These are phyloP conservation scores for Idaea dimidiata DNA, from an alignment of 2,888 invertebrate genomes.

Conservation along the genomic window DNA sequence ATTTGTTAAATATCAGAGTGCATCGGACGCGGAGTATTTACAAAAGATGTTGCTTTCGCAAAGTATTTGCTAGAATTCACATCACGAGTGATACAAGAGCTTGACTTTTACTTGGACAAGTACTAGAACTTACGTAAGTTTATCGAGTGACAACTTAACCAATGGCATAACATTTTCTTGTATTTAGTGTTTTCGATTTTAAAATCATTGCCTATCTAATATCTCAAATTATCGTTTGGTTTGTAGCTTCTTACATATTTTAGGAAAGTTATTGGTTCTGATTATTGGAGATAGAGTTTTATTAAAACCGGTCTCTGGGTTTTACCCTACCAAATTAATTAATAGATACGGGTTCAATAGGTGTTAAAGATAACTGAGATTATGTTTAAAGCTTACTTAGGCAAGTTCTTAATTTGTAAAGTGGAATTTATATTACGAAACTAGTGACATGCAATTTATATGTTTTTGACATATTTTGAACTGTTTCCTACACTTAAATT, in stretches of 20 bases:
- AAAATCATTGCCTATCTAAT: neutral
- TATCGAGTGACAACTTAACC: neutral
- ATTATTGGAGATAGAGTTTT: neutral
- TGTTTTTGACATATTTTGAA: no score
- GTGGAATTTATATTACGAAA: no score
- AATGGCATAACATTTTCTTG: neutral
- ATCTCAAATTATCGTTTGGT: neutral
- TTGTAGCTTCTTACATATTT: neutral
- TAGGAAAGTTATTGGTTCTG: neutral
- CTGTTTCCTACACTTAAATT: no score
- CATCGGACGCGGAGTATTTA: constrained; percentile 54
- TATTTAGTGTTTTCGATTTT: neutral
- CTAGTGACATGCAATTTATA: no score
- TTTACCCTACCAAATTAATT: neutral
- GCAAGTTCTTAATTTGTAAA: no score
- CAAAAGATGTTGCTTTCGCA: constrained; percentile 66
- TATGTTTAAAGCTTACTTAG: neutral
- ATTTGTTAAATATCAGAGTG: constrained; percentile 67
- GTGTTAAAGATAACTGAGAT: neutral
- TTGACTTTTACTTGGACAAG: constrained; percentile 48
- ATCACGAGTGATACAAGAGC: constrained; percentile 49
- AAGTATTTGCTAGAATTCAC: constrained; percentile 44
- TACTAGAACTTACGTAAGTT: neutral
- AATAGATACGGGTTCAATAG: neutral
- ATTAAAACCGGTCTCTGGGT: neutral